These are phyloP conservation scores for Hippocampus zosterae DNA, from an alignment of 2,113 vertebrate genomes.

Conservation along the genomic window DNA sequence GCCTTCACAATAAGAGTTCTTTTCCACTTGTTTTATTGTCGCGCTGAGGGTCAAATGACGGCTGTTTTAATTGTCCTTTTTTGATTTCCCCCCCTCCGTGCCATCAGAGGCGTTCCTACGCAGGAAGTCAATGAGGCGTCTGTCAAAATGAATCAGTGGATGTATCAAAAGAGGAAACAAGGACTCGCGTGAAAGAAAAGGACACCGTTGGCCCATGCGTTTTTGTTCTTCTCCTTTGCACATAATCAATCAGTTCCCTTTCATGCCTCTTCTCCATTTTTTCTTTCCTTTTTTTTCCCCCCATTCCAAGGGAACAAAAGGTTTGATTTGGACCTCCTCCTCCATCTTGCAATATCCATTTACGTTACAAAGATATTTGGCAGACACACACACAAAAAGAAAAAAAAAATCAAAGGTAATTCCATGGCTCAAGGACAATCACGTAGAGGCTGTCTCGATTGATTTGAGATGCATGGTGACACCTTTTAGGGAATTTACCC, in stretches of 20 bases:
- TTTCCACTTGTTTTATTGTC: not conserved
- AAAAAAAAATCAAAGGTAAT: not conserved
- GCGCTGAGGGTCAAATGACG: not conserved
- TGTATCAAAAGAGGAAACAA: constrained; percentile 38
- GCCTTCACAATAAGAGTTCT: not conserved
- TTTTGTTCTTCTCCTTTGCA: constrained; percentile 10
- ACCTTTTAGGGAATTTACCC: not conserved
- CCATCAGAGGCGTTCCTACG: constrained; percentile 5
- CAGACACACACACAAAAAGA: not conserved
- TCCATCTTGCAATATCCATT: constrained; percentile 52
- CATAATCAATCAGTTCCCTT: constrained; percentile 55
- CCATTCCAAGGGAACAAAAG: constrained; percentile 45
- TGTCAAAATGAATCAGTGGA: constrained; percentile 65
- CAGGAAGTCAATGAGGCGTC: constrained; percentile 56
- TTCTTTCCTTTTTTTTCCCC: constrained; percentile 25
- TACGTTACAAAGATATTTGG: constrained; percentile 58
- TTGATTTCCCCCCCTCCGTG: not conserved
- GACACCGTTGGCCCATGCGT: constrained; percentile 7
- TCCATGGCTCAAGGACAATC: constrained; percentile 4
- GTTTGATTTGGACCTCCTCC: constrained; percentile 53
- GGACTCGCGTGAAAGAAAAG: constrained; percentile 34
- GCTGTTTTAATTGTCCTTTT: constrained; percentile 10
- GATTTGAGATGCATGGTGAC: constrained; percentile 10
- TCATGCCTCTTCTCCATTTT: constrained; percentile 36
- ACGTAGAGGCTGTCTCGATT: constrained; percentile 1